Base-by-base conservation (phyloP, 1,140 invertebrate genomes). In the Dendrolimus punctatus region DNA sequence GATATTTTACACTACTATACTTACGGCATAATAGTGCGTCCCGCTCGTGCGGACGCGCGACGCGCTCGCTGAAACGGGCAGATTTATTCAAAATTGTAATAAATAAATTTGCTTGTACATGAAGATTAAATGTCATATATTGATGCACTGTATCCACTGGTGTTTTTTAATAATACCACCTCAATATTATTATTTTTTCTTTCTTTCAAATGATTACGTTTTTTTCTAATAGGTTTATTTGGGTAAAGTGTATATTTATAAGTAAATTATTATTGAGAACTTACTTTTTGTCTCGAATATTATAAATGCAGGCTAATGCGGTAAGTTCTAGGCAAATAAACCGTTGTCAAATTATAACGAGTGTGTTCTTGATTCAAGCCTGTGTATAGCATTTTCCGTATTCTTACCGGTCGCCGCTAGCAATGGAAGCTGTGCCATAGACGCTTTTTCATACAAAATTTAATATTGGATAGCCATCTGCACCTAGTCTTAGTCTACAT, bases 61-160 rank as follows among this genome's bases (percentile, higher is more conserved):
- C 61, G 61, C 68, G 73, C 70, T 68, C 71, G 71, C 68, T 51
- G 39, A 59, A 58, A 63, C 58, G 64, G 67, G 63, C 43, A 10
- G 57, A 73, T 74, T 68, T 67, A 78, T 49, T 49, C 48, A 49
- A 57, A 82, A 71, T 75, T 81, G 80, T 84, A 84, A 80, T 80
- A 76, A 80, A 80, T 76, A 76, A 60, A 84, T 79, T 84, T 76
- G 82, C 82, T 86, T 86, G 82, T 84, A 86, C 71, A 85, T 83
- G 77, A 83, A 80, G 67, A 86, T 84, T 83, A 84, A 84, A 84
- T 86, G 83, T 79, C 83, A 86, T 84, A 83, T 86, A 84, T 84
- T 83, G 78, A 86, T 82, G 83, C 83, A 86, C 83, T 81, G 75
- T 83, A 84, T 58, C 64, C 64, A 73, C 71, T 83, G 79, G 76